These are phyloP conservation scores for Ptycholaimellus sp. DNA, from an alignment of 2,888 invertebrate genomes.

Conservation along the genomic window DNA sequence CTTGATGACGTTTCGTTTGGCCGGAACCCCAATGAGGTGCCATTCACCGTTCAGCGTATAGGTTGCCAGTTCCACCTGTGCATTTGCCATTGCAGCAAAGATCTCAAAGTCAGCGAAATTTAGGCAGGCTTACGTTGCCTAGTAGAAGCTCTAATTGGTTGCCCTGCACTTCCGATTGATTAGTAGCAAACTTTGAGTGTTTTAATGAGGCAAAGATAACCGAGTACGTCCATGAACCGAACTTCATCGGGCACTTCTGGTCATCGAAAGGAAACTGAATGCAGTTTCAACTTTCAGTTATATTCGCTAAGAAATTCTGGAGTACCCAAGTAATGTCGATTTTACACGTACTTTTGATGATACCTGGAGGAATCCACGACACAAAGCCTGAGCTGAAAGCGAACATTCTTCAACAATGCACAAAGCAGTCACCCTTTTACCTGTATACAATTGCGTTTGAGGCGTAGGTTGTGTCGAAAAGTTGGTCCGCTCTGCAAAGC, in stretches of 20 bases:
- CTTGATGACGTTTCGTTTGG: constrained; percentile 15
- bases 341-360: constrained; percentile 92
- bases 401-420: not conserved
- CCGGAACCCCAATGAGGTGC: constrained; percentile 84
- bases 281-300: not conserved
- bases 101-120: too few species aligned
- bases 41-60: constrained; percentile 97
- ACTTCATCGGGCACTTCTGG: constrained; percentile 39
- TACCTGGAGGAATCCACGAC: constrained; percentile 76
- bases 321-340: constrained; percentile 87
- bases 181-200: too few species aligned
- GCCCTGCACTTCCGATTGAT: too few species aligned
- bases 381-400: constrained; percentile 57
- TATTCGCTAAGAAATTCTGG: too few species aligned
- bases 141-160: too few species aligned
- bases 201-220: too few species aligned
- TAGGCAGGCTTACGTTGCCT: not conserved
- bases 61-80: constrained; percentile 80
- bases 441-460: constrained; percentile 25
- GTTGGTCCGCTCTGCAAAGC: constrained; percentile 36
- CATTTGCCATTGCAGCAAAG: too few species aligned
- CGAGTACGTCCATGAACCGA: constrained; percentile 81
- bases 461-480: constrained; percentile 28
- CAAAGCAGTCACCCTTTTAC: too few species aligned
- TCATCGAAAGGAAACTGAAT: constrained; percentile 93